A percentile compares a stretch with the other conserved stretches of the same genome.
phyloP scores from a whole-genome alignment of 2,797 vertebrate genomes.

The Sus cebifrons region DNA sequence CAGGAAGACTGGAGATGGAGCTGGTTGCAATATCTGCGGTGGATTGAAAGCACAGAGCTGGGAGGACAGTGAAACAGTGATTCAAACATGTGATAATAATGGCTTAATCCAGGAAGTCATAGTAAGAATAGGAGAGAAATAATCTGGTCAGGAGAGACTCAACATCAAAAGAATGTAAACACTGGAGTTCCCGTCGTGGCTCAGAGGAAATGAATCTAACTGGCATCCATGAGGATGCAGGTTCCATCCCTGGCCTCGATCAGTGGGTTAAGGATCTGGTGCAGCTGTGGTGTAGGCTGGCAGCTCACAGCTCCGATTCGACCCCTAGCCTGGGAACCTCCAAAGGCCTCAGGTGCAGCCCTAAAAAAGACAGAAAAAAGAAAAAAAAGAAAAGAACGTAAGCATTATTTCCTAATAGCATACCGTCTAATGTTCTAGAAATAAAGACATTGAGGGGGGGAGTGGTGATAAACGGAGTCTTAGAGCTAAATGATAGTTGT shows the following conservation, averaged over 20 bases:
- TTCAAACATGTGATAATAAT: background rate
- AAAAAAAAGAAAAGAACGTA: background rate
- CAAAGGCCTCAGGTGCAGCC: no score
- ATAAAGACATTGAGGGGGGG: background rate
- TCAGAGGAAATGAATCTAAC: no score
- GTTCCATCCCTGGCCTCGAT: no score
- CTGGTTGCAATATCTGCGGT: background rate
- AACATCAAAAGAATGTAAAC: background rate
- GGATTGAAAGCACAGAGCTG: background rate
- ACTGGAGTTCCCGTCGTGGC: background rate
- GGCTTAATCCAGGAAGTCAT: background rate
- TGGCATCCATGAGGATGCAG: no score
- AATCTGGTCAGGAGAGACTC: background rate
- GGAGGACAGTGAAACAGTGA: background rate
- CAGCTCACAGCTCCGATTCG: no score
- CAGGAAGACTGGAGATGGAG: background rate
- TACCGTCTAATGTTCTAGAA: background rate
- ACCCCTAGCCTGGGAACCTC: no score
- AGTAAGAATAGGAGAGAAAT: background rate
- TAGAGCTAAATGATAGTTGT: background rate
- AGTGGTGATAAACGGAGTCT: background rate
- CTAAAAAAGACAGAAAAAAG: no score
- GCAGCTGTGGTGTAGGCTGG: no score
- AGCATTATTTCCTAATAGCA: background rate
- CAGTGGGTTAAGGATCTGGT: no score